phyloP scores from a whole-genome alignment of 2,888 invertebrate species.

The Dolichopus griseipennis region DNA sequence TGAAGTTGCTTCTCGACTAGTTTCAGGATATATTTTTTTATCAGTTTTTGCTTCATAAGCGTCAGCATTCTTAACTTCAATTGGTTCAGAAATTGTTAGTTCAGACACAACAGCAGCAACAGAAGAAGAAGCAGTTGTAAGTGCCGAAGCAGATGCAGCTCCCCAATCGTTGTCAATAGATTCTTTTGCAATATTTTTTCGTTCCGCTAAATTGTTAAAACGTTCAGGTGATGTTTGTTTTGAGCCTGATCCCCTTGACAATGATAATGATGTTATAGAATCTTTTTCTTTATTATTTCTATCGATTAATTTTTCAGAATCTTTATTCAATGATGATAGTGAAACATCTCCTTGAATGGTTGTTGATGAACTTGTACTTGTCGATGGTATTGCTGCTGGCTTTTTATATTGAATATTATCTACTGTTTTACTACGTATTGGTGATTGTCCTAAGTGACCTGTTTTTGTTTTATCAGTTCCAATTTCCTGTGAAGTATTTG shows the following conservation, averaged over 20 bases:
- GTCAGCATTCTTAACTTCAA: neutral
- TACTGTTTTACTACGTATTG: neutral
- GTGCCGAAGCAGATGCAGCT: neutral
- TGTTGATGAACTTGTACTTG: neutral
- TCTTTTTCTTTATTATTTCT: neutral
- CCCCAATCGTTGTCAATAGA: neutral
- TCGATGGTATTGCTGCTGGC: neutral
- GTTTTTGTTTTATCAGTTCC: neutral
- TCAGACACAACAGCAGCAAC: neutral
- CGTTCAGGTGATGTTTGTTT: no score
- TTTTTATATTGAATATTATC: neutral
- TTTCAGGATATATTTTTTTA: neutral
- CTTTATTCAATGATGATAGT: neutral
- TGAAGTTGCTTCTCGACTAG: constrained; percentile 8
- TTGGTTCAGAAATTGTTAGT: neutral
- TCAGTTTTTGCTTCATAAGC: neutral
- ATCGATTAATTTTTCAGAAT: neutral
- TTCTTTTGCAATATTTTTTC: neutral
- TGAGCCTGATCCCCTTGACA: no score
- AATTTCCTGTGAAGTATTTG: neutral
- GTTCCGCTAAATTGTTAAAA: no score
- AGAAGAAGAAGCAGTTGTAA: neutral
- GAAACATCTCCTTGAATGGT: no score
- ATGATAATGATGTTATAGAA: neutral
- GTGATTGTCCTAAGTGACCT: neutral